phyloP scores from a whole-genome alignment of 2,797 vertebrate genomes.

The Octomys mimax region DNA sequence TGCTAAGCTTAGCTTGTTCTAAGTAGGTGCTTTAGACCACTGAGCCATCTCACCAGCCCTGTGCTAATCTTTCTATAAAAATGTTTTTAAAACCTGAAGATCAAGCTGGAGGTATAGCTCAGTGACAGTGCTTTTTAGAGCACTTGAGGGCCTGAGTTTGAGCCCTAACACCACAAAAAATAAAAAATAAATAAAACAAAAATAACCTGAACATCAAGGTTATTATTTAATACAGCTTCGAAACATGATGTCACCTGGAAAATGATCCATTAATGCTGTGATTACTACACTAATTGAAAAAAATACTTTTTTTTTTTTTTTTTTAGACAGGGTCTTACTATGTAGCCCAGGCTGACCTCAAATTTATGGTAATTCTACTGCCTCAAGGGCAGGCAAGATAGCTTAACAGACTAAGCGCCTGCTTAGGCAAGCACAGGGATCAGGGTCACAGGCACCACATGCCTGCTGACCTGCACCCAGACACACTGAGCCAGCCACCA shows the following conservation, averaged over 20 bases:
- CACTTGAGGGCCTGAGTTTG: not conserved
- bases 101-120: not conserved
- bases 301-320: not conserved
- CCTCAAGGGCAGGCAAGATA: not conserved
- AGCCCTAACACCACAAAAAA: not conserved
- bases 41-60: too few relatives aligned
- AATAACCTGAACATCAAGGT: not conserved
- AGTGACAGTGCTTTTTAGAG: not conserved
- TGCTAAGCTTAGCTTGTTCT: too few relatives aligned
- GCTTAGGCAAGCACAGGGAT: too few relatives aligned
- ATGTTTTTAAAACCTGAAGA: constrained; percentile 31
- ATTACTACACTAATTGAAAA: constrained; percentile 44
- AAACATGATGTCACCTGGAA: constrained; percentile 55
- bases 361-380: not conserved
- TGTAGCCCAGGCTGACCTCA: not conserved
- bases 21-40: too few relatives aligned
- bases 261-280: constrained; percentile 55
- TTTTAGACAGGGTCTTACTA: not conserved
- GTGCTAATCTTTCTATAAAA: constrained; percentile 39
- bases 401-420: too few relatives aligned
- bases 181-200: not conserved
- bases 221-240: constrained; percentile 44
- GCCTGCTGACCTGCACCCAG: too few relatives aligned
- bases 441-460: too few relatives aligned
- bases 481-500: too few relatives aligned